Evolutionary conservation across 2,888 invertebrate species (phyloP), one percentile per base, ranked within the genome.

Genomic region (Chironomus riparius): DNA sequence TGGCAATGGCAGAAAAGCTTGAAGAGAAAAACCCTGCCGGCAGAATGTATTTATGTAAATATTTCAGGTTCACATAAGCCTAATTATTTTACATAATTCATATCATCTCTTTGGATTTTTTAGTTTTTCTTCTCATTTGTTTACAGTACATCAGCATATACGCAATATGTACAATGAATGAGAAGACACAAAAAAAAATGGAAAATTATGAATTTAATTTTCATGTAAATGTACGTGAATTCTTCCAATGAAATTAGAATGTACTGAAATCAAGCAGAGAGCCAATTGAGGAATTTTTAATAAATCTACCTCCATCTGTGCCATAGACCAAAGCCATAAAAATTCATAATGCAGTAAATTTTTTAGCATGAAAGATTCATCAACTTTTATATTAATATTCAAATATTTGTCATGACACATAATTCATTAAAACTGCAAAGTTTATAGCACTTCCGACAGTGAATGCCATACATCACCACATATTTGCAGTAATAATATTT

Each of bases 51-150:
- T 70, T 28, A 71, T 71, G 61, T 70, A 21, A 48, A 65, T 65
- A 65, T 65, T 65, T 65, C 13, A 70, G 48, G 71, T 61, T 71
- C 28, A 13, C 22, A 48, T 71, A 71, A 71, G 71, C 71, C 71
- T 71, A 71, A 71, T 71, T 71, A 71, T 71, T 71, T 71, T 71
- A 71, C 71, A 71, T 71, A 56, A 71, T 71, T 71, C 71, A 71
- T 71, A 61, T 65, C 71, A 61, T 71, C 18, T 70, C 70, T 38
- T 70, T 21, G n/a, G 21, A 15, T 47, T 70, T 70, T 48, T 48
- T 70, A 13, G n/a, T 28, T 21, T 62, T 62, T 18, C 22, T 13
- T 24, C 21, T 21, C 65, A 65, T 24, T 10, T 38, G 38, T 38
- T 38, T 38, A 38, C 38, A 38, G n/a, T 15, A 56, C 56, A 15